phyloP scores from a whole-genome alignment of 92 coral and sea anemone genomes.

The Pocillopora grandis region DNA sequence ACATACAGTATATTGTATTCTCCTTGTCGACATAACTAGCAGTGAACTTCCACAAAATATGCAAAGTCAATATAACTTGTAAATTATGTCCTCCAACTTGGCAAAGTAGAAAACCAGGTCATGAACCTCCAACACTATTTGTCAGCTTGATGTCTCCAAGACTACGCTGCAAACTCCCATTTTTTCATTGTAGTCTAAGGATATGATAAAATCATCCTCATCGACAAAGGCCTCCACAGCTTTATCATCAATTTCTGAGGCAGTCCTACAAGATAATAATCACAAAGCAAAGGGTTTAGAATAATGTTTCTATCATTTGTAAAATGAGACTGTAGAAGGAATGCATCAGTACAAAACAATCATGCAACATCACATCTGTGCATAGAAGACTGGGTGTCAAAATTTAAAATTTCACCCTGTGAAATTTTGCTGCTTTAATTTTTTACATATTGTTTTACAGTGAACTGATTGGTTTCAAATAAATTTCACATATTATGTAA shows the following conservation, averaged over 20 bases:
- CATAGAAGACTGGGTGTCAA: slow-evolving; percentile 1
- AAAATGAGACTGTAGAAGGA: slow-evolving; percentile 16
- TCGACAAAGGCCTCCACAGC: slow-evolving; percentile 55
- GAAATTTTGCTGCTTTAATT: background rate
- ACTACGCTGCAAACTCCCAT: slow-evolving; percentile 50
- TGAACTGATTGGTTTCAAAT: background rate
- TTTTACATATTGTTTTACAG: background rate
- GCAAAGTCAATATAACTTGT: slow-evolving; percentile 12
- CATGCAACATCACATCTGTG: background rate
- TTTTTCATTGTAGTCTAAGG: slow-evolving; percentile 49
- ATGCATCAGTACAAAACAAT: slow-evolving; percentile 8
- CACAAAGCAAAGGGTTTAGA: background rate
- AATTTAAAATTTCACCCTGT: background rate
- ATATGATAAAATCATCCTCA: slow-evolving; percentile 62
- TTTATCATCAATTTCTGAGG: slow-evolving; percentile 60
- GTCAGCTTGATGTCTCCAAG: slow-evolving; percentile 51
- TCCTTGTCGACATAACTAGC: background rate
- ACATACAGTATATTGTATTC: background rate
- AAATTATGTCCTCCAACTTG: slow-evolving; percentile 9
- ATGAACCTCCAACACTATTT: background rate
- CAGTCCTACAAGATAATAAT: slow-evolving; percentile 43
- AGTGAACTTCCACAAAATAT: background rate
- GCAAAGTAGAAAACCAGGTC: background rate
- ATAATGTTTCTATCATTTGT: background rate
- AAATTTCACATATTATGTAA: no score